A percentile compares a stretch with the other conserved stretches of the same genome.
Conservation (phyloP, 2,888 invertebrate species). For the Trissolcus japonicus region DNA sequence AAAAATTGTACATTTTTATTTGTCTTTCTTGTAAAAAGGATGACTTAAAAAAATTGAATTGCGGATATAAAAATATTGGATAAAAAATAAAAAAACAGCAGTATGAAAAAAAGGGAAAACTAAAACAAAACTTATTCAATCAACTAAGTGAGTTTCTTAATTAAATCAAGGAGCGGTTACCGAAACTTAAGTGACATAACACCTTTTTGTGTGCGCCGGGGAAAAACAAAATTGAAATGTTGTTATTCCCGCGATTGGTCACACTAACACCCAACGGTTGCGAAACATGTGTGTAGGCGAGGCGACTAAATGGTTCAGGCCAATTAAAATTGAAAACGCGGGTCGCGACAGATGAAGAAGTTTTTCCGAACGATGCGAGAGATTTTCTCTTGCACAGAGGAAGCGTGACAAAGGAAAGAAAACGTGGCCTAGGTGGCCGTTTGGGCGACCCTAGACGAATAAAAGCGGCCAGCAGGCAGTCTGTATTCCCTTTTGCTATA, state of each 20-base stretch:
- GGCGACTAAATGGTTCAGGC: neutral
- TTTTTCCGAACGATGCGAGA: constrained; percentile 10
- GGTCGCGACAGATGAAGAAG: neutral
- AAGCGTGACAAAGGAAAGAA: constrained; percentile 68
- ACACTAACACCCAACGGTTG: neutral
- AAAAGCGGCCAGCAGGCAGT: constrained; percentile 61
- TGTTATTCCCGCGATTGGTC: no score
- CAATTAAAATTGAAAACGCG: neutral
- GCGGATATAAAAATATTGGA: neutral
- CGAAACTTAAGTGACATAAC: constrained; percentile 1
- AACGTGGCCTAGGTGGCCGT: constrained; percentile 64
- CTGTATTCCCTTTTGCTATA: constrained; percentile 61
- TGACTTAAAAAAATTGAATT: neutral
- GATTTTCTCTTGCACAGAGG: constrained; percentile 53
- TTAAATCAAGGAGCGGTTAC: constrained; percentile 13
- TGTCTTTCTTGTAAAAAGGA: constrained; percentile 13
- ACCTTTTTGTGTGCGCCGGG: neutral
- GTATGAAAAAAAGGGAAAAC: no score
- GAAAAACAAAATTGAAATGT: no score
- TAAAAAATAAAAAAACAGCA: no score
- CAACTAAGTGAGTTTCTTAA: constrained; percentile 29
- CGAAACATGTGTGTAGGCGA: neutral
- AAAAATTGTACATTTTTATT: neutral
- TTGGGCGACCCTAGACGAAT: constrained; percentile 67
- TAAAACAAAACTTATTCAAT: neutral